A percentile compares a stretch with the other conserved stretches of the same genome.
These are phyloP conservation scores for Stenopsyche tienmushanensis DNA, from an alignment of 1,140 invertebrate genomes.

Conservation along the genomic window DNA sequence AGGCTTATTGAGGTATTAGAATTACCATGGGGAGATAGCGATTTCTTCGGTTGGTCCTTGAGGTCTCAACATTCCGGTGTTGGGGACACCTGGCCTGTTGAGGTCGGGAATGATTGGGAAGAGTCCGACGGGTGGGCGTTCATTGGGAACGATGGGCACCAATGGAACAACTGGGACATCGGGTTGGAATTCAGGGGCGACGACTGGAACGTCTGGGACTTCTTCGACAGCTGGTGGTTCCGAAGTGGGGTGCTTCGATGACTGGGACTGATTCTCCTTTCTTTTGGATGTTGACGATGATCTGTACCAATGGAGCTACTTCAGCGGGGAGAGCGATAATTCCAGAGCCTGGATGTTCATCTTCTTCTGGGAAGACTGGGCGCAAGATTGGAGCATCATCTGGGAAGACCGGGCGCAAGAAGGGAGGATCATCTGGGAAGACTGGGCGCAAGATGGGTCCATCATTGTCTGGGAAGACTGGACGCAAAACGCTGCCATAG, in stretches of 20 bases:
- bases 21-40: too few species aligned
- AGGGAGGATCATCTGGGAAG: too few species aligned
- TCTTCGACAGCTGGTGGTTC: background rate
- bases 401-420: too few species aligned
- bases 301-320: conserved; percentile 18
- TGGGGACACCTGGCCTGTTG: conserved; percentile 1
- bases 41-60: too few species aligned
- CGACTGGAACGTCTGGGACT: background rate
- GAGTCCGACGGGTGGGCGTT: background rate
- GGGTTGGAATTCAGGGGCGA: background rate
- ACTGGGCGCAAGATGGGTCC: too few species aligned
- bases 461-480: too few species aligned
- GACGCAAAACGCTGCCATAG: background rate
- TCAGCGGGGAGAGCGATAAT: conserved; percentile 9
- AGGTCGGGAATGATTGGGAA: background rate
- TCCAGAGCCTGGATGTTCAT: too few species aligned
- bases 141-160: background rate
- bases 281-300: conserved; percentile 25
- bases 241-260: conserved; percentile 9
- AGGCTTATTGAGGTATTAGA: too few species aligned
- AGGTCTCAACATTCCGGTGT: too few species aligned
- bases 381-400: background rate
- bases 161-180: conserved; percentile 1
- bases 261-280: background rate
- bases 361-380: background rate